Evolutionary conservation across 2,797 vertebrate species (phyloP).

Genomic region (Emys orbicularis): DNA sequence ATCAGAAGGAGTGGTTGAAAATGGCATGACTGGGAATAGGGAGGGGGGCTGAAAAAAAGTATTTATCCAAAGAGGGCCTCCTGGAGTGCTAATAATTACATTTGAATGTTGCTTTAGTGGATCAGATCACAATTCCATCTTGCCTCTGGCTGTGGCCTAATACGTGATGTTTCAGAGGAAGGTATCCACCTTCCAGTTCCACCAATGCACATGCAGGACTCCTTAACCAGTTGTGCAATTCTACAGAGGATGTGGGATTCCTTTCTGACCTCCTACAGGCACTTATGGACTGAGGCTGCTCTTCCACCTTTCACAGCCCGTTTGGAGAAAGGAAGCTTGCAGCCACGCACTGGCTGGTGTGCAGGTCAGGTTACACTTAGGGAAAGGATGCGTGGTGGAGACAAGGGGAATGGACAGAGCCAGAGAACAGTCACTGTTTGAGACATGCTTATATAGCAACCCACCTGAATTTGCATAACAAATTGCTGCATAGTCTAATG

Average conservation of each 20-base stretch:
- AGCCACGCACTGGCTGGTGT: not conserved
- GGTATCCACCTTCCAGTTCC: not conserved
- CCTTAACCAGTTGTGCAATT: not conserved
- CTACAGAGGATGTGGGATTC: not conserved
- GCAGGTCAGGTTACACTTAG: not conserved
- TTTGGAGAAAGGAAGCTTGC: not conserved
- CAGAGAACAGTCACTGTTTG: not conserved
- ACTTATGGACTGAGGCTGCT: not conserved
- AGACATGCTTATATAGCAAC: not conserved
- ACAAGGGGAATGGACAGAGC: not conserved
- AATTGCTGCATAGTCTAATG: not conserved
- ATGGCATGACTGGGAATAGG: not conserved
- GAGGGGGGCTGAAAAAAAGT: not conserved
- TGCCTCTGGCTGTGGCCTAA: not conserved
- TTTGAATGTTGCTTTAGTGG: not conserved
- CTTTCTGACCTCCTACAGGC: not conserved
- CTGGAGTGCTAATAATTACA: not conserved
- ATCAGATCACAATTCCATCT: not conserved
- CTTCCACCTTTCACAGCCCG: not conserved
- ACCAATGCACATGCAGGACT: not conserved
- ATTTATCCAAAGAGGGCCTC: not conserved
- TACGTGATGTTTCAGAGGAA: not conserved
- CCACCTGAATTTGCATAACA: not conserved
- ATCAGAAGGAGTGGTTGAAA: not conserved
- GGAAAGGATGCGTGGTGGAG: not conserved